Evolutionary conservation across 2,113 vertebrate genomes (phyloP), one percentile per base, ranked within the genome.

Genomic region (Channa argus): DNA sequence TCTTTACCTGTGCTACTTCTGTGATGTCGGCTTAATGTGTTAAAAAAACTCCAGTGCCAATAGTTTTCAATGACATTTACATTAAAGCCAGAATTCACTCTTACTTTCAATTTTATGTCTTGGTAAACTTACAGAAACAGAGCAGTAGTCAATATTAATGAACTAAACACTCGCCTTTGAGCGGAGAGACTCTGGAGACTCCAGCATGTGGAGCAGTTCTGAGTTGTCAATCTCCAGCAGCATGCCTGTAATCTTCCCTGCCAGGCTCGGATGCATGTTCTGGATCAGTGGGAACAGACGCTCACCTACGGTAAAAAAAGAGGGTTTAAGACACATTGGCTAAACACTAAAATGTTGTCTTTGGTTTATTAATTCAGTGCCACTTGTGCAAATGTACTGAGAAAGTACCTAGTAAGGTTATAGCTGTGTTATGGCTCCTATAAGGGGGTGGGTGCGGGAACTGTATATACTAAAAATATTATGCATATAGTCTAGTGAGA

Each of bases 221-320:
- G 97, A 99, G 89, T 99, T 99, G 92, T 99, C 97, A 69, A 99
- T 99, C 92, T 99, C 97, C 93, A 99, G 76, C 85, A 99, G 85
- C 98, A 99, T 99, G 71, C 97, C 98, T 33, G 98, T 99, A 92
- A 99, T 99, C 92, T 99, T 99, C 74, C 97, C 98, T 71, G 97
- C 97, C 92, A 99, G 95, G 89, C 92, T 96, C 60, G 95, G 96
- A 83, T 99, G 97, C 98, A 98, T 99, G 92, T 94, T 96, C 93
- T 98, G 97, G 92, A 99, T 99, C 67, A 99, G 93, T 11, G 98
- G 98, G 86, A 99, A 99, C 8, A 99, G 94, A 80, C 97, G 95
- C 87, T 99, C 97, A 86, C 98, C 98, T 99, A 54, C 59, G 51
- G 44, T 66, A 83, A 14, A 13, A 11, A 64, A 15, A 34, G 13